Evolutionary conservation across 2,113 vertebrate genomes (phyloP).

Genomic region (Rhea americana): DNA sequence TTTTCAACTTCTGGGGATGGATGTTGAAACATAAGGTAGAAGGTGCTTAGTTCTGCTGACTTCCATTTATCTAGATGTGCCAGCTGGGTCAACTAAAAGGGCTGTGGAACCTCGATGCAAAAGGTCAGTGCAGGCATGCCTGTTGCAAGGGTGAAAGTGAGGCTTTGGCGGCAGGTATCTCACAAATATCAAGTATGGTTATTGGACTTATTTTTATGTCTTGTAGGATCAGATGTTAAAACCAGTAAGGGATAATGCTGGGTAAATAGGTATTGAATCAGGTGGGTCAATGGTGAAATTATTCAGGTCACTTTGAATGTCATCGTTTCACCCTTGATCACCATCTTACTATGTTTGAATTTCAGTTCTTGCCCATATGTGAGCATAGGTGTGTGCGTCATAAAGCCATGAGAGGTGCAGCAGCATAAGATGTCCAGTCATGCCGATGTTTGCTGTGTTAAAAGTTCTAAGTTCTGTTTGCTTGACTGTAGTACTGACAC

Average conservation of each 20-base stretch:
- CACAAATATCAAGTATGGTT: background rate
- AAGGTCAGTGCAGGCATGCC: background rate
- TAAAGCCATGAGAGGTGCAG: background rate
- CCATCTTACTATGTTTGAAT: background rate
- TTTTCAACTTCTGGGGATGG: background rate
- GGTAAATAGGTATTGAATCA: background rate
- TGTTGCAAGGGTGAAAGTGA: background rate
- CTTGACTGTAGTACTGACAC: background rate
- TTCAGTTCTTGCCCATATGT: background rate
- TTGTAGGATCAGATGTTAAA: background rate
- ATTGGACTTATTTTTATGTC: background rate
- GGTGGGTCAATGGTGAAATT: background rate
- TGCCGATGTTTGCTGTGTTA: background rate
- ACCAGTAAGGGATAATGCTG: background rate
- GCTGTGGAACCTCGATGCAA: background rate
- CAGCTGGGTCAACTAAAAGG: background rate
- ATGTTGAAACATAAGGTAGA: background rate
- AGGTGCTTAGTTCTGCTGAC: background rate
- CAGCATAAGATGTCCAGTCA: background rate
- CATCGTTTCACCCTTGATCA: background rate
- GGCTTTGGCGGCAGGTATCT: background rate
- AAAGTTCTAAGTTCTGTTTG: background rate
- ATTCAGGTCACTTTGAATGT: background rate
- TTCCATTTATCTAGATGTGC: background rate
- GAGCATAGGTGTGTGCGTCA: background rate